Evolutionary conservation across 2,888 invertebrate genomes (phyloP).

Genomic region (Chirona hameri): DNA sequence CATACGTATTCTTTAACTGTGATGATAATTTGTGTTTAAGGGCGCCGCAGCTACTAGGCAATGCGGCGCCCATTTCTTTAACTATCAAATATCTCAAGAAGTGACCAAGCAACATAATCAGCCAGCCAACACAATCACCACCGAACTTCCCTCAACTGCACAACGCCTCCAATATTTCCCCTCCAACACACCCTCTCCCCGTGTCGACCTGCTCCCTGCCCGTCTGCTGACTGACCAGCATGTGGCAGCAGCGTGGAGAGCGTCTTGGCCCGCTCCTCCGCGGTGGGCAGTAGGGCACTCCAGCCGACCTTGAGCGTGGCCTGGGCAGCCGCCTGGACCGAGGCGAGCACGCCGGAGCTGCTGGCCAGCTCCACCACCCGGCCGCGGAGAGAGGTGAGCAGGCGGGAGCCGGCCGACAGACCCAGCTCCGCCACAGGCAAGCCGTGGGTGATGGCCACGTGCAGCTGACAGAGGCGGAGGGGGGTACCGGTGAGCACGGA

Average conservation of each 20-base stretch:
- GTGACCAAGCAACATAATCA: too few relatives aligned
- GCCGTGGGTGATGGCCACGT: constrained; percentile 67
- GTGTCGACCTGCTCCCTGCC: too few relatives aligned
- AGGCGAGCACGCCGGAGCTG: constrained; percentile 65
- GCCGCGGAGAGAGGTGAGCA: constrained; percentile 66
- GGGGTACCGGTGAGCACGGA: constrained; percentile 43
- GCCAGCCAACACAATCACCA: too few relatives aligned
- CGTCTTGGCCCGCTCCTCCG: constrained; percentile 84
- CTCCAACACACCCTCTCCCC: too few relatives aligned
- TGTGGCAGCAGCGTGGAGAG: constrained; percentile 75
- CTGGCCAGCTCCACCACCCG: constrained; percentile 72
- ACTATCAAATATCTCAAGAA: too few relatives aligned
- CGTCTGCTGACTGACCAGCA: constrained; percentile 46
- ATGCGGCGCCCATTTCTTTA: too few relatives aligned
- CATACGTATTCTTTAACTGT: too few relatives aligned
- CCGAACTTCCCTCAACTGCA: too few relatives aligned
- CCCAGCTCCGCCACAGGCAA: constrained; percentile 62
- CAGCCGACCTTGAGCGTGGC: constrained; percentile 71
- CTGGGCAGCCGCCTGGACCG: constrained; percentile 60
- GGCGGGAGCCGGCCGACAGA: constrained; percentile 59
- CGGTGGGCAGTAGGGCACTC: constrained; percentile 85
- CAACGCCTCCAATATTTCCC: too few relatives aligned
- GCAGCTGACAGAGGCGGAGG: constrained; percentile 60
- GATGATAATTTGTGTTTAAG: too few relatives aligned
- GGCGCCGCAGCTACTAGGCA: too few relatives aligned